phyloP scores from a whole-genome alignment of 2,888 invertebrate genomes.

The Parelbella ahira region DNA sequence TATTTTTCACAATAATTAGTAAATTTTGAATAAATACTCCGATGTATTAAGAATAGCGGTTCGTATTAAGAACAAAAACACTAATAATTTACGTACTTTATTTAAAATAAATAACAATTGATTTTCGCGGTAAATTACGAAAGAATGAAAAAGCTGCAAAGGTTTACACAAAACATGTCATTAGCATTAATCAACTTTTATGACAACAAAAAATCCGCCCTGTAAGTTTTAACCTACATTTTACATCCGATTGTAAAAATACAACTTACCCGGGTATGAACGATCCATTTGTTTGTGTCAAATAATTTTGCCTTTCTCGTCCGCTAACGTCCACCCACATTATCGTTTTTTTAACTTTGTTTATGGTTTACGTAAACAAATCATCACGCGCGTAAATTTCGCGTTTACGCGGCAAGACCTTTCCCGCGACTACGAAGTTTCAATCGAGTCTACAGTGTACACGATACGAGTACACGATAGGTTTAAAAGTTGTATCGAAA shows the following conservation, averaged over 20 bases:
- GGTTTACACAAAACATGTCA: conserved; percentile 4
- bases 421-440: conserved; percentile 54
- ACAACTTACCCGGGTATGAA: conserved; percentile 84
- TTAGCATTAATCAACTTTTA: conserved; percentile 25
- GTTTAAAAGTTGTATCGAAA: conserved; percentile 25
- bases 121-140: too few species aligned
- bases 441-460: too few species aligned
- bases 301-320: conserved; percentile 81
- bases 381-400: conserved; percentile 34
- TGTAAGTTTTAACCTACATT: conserved; percentile 2
- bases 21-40: too few species aligned
- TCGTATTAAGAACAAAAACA: too few species aligned
- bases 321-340: conserved; percentile 83
- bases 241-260: conserved; percentile 7
- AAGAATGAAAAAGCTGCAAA: too few species aligned
- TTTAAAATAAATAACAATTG: too few species aligned
- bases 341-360: conserved; percentile 28
- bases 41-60: too few species aligned
- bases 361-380: conserved; percentile 33
- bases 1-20: too few species aligned
- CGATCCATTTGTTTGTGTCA: conserved; percentile 79
- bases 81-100: too few species aligned
- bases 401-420: conserved; percentile 53
- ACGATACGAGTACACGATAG: conserved; percentile 26
- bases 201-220: conserved; percentile 20